phyloP scores from a whole-genome alignment of 2,888 invertebrate species.

The Kuschelorhynchus macadamiae region DNA sequence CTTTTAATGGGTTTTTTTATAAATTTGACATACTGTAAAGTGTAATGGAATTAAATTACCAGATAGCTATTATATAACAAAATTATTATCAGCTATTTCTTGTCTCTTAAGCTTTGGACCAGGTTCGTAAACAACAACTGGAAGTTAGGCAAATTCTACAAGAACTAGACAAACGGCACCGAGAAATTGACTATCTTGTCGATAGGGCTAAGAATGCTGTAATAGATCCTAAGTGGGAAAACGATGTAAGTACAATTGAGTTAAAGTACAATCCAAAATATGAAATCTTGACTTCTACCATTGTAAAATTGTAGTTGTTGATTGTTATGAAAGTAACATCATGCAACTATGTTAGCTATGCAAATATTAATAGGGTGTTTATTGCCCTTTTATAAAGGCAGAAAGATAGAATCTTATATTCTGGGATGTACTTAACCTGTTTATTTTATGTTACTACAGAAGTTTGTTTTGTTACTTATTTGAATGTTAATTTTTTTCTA shows the following conservation, averaged over 20 bases:
- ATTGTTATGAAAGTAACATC: neutral
- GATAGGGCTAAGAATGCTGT: constrained; percentile 82
- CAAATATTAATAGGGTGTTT: too few relatives aligned
- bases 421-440: too few relatives aligned
- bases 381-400: too few relatives aligned
- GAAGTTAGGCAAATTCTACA: constrained; percentile 84
- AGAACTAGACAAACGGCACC: constrained; percentile 84
- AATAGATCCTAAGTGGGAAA: constrained; percentile 77
- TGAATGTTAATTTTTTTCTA: too few relatives aligned
- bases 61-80: neutral
- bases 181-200: constrained; percentile 84
- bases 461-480: too few relatives aligned
- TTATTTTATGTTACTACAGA: too few relatives aligned
- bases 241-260: constrained; percentile 65
- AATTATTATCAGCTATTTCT: neutral
- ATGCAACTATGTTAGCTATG: neutral
- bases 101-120: constrained; percentile 64
- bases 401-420: too few relatives aligned
- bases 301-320: too few relatives aligned
- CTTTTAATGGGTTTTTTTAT: too few relatives aligned
- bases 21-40: too few relatives aligned
- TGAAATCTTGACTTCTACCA: too few relatives aligned
- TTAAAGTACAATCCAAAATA: too few relatives aligned
- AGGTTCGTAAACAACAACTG: constrained; percentile 82
- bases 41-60: neutral